A percentile compares a stretch with the other conserved stretches of the same genome.
These are phyloP conservation scores for Catocala fraxini DNA, from an alignment of 2,888 invertebrate genomes.

Conservation along the genomic window DNA sequence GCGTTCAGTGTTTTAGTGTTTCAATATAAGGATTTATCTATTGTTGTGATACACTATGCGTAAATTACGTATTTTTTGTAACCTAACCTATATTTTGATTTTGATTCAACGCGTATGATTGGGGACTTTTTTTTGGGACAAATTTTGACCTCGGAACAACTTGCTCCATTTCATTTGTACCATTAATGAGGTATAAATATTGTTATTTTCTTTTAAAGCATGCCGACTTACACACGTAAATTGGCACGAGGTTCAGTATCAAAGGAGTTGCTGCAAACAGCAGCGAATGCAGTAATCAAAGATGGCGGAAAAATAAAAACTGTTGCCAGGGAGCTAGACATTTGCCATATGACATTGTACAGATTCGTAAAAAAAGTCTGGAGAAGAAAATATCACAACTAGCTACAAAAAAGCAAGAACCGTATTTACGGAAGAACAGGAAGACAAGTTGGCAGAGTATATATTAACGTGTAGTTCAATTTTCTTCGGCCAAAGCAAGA, in stretches of 20 bases:
- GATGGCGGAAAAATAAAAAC: constrained; percentile 8
- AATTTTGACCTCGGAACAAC: constrained; percentile 12
- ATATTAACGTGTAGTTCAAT: constrained; percentile 3
- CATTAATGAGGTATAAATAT: too few relatives aligned
- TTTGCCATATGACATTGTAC: constrained; percentile 21
- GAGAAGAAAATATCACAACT: background rate
- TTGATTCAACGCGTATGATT: constrained; percentile 1
- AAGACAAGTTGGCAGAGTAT: background rate
- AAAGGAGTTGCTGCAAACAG: background rate
- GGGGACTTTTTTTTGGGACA: constrained; percentile 3
- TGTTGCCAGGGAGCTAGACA: constrained; percentile 12
- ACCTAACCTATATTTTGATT: background rate
- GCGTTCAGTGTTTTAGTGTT: too few relatives aligned
- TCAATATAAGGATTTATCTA: too few relatives aligned
- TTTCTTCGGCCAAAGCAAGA: too few relatives aligned
- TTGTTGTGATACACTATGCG: too few relatives aligned
- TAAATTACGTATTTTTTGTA: too few relatives aligned
- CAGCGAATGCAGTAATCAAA: constrained; percentile 14
- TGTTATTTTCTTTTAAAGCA: background rate
- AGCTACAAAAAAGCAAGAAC: constrained; percentile 5
- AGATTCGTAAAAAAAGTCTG: constrained; percentile 15
- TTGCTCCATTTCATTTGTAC: too few relatives aligned
- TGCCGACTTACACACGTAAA: constrained; percentile 7
- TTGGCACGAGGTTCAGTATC: background rate
- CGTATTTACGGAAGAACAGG: constrained; percentile 4